Conservation (phyloP, 2,888 invertebrate genomes). For the Drosophila nigritarsus region DNA sequence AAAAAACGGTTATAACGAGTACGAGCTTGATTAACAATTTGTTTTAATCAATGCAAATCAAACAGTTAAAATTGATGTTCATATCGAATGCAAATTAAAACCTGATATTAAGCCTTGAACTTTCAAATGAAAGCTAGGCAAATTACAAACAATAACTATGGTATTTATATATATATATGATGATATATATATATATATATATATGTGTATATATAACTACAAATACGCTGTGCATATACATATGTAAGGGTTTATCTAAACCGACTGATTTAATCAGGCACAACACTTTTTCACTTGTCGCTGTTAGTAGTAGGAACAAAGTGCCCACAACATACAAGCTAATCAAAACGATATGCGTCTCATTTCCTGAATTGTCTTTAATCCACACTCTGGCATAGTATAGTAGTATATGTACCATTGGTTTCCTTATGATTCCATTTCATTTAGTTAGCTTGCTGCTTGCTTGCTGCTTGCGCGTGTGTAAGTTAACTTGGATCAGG, state of each 20-base stretch:
- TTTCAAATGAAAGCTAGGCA: not conserved
- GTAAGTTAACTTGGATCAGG: constrained; percentile 58
- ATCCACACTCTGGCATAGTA: constrained; percentile 27
- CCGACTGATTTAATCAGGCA: constrained; percentile 40
- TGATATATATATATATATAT: no score
- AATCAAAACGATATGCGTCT: constrained; percentile 52
- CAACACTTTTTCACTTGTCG: constrained; percentile 53
- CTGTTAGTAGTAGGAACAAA: constrained; percentile 22
- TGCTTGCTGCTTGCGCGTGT: not conserved
- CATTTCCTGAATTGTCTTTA: constrained; percentile 73
- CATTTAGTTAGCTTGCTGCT: constrained; percentile 3
- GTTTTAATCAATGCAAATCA: constrained; percentile 51
- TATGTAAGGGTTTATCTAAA: constrained; percentile 9
- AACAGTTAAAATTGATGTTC: constrained; percentile 38
- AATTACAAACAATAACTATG: not conserved
- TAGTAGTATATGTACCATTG: constrained; percentile 23
- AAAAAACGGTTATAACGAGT: constrained; percentile 20
- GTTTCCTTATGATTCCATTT: constrained; percentile 29
- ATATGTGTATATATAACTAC: not conserved
- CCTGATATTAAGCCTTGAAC: not conserved
- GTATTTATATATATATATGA: not conserved
- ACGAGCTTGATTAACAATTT: constrained; percentile 31
- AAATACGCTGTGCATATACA: no score
- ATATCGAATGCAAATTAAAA: constrained; percentile 10
- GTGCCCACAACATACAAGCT: constrained; percentile 28